phyloP scores from a whole-genome alignment of 53 echinoderm and acorn worm species.

The Actinopyga echinites region DNA sequence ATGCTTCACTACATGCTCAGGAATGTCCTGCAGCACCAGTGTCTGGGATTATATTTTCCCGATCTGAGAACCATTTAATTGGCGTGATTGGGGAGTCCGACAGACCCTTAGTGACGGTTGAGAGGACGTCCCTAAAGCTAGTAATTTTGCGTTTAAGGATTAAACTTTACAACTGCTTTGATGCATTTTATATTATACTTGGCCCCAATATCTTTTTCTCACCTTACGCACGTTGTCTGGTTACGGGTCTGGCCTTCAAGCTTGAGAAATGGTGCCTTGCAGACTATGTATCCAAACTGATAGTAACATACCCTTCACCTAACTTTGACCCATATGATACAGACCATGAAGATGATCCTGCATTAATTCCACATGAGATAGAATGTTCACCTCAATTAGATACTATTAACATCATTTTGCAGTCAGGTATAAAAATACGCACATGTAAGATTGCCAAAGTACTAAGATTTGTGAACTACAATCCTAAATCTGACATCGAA shows the following conservation, averaged over 20 bases:
- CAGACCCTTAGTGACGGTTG: too few relatives aligned
- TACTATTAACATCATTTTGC: background rate
- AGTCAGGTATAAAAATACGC: conserved; percentile 5
- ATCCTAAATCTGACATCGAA: background rate
- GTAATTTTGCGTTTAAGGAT: too few relatives aligned
- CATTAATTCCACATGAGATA: background rate
- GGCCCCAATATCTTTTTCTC: too few relatives aligned
- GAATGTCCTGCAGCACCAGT: too few relatives aligned
- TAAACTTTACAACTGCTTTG: too few relatives aligned
- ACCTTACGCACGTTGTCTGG: too few relatives aligned
- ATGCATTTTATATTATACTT: too few relatives aligned
- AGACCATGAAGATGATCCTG: conserved; percentile 9
- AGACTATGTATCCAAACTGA: conserved; percentile 24
- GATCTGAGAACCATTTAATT: background rate
- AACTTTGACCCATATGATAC: conserved; percentile 30
- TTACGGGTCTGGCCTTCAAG: too few relatives aligned
- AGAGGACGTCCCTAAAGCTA: too few relatives aligned
- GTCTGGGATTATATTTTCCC: too few relatives aligned
- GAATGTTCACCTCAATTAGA: background rate
- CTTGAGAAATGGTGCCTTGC: conserved; percentile 6
- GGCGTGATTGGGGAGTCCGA: too few relatives aligned
- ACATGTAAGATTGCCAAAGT: conserved; percentile 13
- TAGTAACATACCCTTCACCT: background rate
- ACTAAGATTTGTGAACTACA: conserved; percentile 46
- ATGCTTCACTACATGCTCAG: too few relatives aligned